phyloP scores from a whole-genome alignment of 2,888 invertebrate species.

The Tinea pellionella region DNA sequence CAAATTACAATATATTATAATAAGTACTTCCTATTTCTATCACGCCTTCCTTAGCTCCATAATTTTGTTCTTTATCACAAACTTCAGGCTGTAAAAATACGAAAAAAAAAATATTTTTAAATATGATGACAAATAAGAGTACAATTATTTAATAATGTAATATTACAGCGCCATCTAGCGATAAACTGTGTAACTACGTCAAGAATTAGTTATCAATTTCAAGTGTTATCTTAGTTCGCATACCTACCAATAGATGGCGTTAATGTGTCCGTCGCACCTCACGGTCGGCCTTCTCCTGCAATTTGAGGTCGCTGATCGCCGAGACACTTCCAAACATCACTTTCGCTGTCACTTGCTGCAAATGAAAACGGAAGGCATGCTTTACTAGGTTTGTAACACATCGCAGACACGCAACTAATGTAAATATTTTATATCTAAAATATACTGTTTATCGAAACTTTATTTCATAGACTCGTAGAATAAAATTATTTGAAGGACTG shows the following conservation, averaged over 20 bases:
- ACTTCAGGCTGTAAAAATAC: constrained; percentile 37
- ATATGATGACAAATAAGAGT: not conserved
- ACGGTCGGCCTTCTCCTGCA: constrained; percentile 75
- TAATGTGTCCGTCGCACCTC: constrained; percentile 71
- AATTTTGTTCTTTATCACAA: constrained; percentile 35
- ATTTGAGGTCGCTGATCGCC: constrained; percentile 78
- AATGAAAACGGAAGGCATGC: constrained; percentile 15
- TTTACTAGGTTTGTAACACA: constrained; percentile 11
- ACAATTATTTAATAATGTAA: no score
- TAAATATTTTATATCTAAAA: no score
- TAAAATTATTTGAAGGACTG: no score
- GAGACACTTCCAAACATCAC: constrained; percentile 79
- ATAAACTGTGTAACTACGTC: not conserved
- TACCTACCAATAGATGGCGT: constrained; percentile 39
- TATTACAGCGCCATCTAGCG: constrained; percentile 22
- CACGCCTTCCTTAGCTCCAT: constrained; percentile 56
- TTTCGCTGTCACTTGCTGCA: constrained; percentile 77
- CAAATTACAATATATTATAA: no score
- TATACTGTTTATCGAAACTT: no score
- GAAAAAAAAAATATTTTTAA: constrained; percentile 16
- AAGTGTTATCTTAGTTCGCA: constrained; percentile 15
- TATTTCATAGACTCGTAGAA: no score
- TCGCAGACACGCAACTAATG: no score
- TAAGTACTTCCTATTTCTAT: constrained; percentile 29
- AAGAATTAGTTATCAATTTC: not conserved